phyloP scores from a whole-genome alignment of 2,888 invertebrate genomes.

The Ophonus ardosiacus region DNA sequence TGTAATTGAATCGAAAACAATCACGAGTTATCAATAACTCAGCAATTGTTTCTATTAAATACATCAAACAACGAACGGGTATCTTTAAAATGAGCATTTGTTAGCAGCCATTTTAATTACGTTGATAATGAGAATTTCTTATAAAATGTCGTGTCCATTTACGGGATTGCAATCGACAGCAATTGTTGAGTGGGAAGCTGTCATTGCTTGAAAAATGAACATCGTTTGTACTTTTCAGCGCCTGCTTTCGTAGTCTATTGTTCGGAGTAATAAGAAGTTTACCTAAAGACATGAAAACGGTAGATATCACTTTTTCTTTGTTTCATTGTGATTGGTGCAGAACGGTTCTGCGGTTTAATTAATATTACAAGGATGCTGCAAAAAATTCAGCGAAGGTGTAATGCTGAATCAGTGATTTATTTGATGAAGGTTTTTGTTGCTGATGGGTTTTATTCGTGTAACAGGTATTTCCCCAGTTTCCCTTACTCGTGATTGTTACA shows the following conservation, averaged over 20 bases:
- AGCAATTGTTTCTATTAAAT: background rate
- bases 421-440: constrained; percentile 21
- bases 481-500: background rate
- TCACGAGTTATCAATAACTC: background rate
- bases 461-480: constrained; percentile 4
- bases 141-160: constrained; percentile 42
- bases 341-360: constrained; percentile 10
- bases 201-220: constrained; percentile 48
- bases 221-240: constrained; percentile 44
- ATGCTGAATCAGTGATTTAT: background rate
- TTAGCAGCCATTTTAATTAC: constrained; percentile 13
- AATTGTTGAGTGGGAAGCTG: constrained; percentile 18
- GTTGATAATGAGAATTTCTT: constrained; percentile 1
- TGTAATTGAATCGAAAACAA: background rate
- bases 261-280: constrained; percentile 24
- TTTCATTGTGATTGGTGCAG: background rate
- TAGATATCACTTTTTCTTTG: constrained; percentile 3
- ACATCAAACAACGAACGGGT: background rate
- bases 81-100: background rate
- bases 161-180: constrained; percentile 28
- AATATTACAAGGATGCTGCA: background rate
- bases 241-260: constrained; percentile 41
- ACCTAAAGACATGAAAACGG: background rate
- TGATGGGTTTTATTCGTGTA: background rate
- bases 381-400: background rate